Base-by-base conservation (phyloP, 2,113 vertebrate genomes). In the Tretioscincus oriximinensis region DNA sequence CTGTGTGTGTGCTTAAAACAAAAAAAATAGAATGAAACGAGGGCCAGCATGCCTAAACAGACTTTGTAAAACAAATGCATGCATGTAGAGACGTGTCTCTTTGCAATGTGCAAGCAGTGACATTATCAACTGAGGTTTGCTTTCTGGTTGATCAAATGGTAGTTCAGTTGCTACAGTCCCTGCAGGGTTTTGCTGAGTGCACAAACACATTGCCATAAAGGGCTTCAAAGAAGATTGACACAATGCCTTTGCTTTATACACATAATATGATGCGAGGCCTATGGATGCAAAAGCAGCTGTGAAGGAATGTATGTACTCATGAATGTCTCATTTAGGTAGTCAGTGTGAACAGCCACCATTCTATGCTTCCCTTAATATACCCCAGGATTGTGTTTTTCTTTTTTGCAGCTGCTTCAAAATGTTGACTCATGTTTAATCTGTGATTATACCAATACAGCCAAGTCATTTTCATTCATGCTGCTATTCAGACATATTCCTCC, bases 11-110 rank as follows among this genome's bases (percentile, higher is more conserved):
- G 64, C 28, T 65, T 22, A 61, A 61, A 61, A 24, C 54, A 58
- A 24, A 69, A 70, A 60, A 63, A 63, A 51, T n/a, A 47, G 45
- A 58, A 58, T 18, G 54, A 58, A 58, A 58, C 14, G 18, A 58
- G 54, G 54, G 21, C 74, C 58, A 76, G 45, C 71, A 54, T 82
- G 65, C 65, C 35, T 31, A 69, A 76, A 61, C 8, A 69, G 65
- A 82, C 54, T 81, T 47, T 47, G 73, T 82, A 76, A 82, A 82
- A 76, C 60, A 80, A 80, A 80, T 51, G 64, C 67, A 61, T 82
- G 66, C 73, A 76, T 76, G 54, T 49, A 82, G 41, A n/a, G 58
- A 70, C 58, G 35, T 70, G 73, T 71, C 67, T 79, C 31, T 79
- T 67, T 28, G 67, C 67, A 61, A 79, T n/a, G 31, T 35, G 61